Evolutionary conservation across 92 coral and sea anemone species (phyloP).

Genomic region (Heteractis magnifica): DNA sequence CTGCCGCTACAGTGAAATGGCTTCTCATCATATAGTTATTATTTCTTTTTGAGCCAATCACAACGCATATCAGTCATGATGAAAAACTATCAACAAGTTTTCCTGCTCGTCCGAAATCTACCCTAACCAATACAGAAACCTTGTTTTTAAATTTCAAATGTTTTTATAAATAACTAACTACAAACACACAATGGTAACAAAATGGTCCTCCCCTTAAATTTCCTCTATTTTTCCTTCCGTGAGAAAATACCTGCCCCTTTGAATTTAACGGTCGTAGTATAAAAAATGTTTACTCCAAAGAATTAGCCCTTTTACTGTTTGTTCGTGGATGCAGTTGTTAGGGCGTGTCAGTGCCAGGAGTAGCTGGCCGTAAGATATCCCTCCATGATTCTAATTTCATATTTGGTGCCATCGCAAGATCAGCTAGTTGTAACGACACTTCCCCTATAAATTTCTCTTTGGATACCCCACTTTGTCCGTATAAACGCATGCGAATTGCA

Average conservation of each 20-base stretch:
- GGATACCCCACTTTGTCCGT: constrained; percentile 76
- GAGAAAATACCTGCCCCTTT: background rate
- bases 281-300: background rate
- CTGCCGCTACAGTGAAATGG: background rate
- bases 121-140: too few species aligned
- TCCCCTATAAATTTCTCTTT: constrained; percentile 86
- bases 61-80: too few species aligned
- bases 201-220: background rate
- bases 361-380: constrained; percentile 53
- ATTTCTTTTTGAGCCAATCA: too few species aligned
- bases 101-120: too few species aligned
- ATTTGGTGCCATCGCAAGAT: constrained; percentile 69
- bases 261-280: background rate
- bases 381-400: constrained; percentile 76
- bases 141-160: too few species aligned
- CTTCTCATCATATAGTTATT: background rate
- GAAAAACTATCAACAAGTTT: too few species aligned
- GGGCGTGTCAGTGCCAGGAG: constrained; percentile 50
- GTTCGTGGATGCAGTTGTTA: constrained; percentile 11
- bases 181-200: background rate
- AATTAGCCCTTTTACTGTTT: background rate
- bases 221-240: background rate
- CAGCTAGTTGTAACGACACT: constrained; percentile 80
- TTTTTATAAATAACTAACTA: background rate
- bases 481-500: constrained; percentile 83